Conservation (phyloP, 1,140 invertebrate species). For the Schlechtendalia chinensis region DNA sequence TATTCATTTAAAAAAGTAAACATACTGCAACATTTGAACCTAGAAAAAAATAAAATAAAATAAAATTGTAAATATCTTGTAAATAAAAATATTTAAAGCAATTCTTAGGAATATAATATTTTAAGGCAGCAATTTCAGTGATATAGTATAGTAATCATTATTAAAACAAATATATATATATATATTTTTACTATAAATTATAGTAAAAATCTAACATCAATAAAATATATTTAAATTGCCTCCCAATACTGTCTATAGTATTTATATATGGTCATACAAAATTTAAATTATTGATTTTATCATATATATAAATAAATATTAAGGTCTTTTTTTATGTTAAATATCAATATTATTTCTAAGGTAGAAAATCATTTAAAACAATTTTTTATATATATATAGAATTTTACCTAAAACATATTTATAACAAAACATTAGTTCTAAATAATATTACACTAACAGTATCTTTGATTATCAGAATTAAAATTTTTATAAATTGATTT, state of each 20-base stretch:
- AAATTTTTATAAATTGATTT: not conserved
- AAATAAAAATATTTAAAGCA: not conserved
- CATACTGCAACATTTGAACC: constrained; percentile 2
- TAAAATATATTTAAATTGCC: not conserved
- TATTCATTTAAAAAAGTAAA: not conserved
- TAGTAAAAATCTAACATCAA: not conserved
- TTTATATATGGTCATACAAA: not conserved
- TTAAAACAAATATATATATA: not conserved
- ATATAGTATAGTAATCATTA: not conserved
- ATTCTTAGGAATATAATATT: not conserved
- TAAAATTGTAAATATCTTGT: not conserved
- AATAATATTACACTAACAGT: too few species aligned
- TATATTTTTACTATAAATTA: not conserved
- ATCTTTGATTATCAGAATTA: not conserved
- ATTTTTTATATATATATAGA: too few species aligned
- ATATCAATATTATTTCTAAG: too few species aligned
- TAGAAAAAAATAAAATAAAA: too few species aligned
- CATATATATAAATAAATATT: too few species aligned
- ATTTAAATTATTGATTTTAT: too few species aligned
- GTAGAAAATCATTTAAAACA: too few species aligned
- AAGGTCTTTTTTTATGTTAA: too few species aligned
- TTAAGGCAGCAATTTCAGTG: not conserved
- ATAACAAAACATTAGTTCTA: too few species aligned
- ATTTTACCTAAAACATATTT: too few species aligned
- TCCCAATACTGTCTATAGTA: not conserved